phyloP scores from a whole-genome alignment of 2,797 vertebrate genomes.

The Galaxias olidus region DNA sequence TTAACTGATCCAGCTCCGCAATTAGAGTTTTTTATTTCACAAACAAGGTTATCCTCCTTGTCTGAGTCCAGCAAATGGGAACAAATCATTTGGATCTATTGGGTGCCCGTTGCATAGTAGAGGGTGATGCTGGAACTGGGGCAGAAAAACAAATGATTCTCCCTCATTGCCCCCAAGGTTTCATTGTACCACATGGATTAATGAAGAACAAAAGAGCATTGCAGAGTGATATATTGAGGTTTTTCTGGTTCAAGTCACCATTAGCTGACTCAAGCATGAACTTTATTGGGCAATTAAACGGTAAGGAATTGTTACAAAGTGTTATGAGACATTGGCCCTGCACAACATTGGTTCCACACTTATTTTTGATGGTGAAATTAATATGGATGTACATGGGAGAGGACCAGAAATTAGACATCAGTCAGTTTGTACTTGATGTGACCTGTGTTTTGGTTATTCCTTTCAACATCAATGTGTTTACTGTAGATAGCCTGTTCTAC shows the following conservation, averaged over 20 bases:
- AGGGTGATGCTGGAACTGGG: conserved; percentile 57
- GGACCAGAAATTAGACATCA: conserved; percentile 44
- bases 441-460: conserved; percentile 39
- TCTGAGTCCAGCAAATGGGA: background rate
- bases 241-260: conserved; percentile 67
- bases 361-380: conserved; percentile 50
- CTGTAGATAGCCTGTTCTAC: background rate
- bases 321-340: conserved; percentile 46
- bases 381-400: conserved; percentile 48
- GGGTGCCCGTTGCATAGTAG: conserved; percentile 47
- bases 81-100: background rate
- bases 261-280: conserved; percentile 65
- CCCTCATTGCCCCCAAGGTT: conserved; percentile 58
- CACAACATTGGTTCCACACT: conserved; percentile 31
- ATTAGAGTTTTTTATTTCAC: too few species aligned
- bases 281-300: conserved; percentile 69
- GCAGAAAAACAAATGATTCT: conserved; percentile 60
- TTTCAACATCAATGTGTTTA: conserved; percentile 31
- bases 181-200: conserved; percentile 54
- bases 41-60: too few species aligned
- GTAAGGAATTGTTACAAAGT: conserved; percentile 58
- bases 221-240: conserved; percentile 61
- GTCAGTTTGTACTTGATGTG: conserved; percentile 51
- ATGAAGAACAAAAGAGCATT: conserved; percentile 61
- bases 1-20: background rate